A percentile compares a stretch with the other conserved stretches of the same genome.
Evolutionary conservation across 2,113 vertebrate species (phyloP).

Genomic region (Lampris incognitus): DNA sequence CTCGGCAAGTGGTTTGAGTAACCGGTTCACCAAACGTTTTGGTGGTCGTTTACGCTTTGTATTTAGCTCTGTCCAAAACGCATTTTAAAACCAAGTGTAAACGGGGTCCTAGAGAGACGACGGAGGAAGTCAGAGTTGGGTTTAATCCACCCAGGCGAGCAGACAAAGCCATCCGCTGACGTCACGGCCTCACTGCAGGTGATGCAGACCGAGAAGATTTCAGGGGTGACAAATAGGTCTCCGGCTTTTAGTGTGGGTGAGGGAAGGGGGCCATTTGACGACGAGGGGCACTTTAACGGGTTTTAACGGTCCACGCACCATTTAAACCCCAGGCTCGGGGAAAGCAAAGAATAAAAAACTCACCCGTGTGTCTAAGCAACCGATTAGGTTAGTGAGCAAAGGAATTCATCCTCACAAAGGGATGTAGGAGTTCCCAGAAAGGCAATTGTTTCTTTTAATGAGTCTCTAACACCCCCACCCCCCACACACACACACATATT

Average conservation of each 20-base stretch:
- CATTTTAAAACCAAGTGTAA: no score
- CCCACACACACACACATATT: constrained; percentile 17
- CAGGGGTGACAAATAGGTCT: constrained; percentile 43
- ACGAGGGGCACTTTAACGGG: constrained; percentile 35
- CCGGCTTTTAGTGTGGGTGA: constrained; percentile 39
- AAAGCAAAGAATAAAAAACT: not conserved
- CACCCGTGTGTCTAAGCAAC: constrained; percentile 43
- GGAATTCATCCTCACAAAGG: constrained; percentile 38
- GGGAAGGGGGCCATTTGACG: constrained; percentile 17
- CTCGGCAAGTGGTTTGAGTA: no score
- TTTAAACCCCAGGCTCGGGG: constrained; percentile 22
- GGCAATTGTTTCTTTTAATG: constrained; percentile 30
- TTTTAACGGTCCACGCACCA: constrained; percentile 29
- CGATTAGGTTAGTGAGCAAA: constrained; percentile 9
- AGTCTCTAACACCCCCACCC: not conserved
- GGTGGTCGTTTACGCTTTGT: no score
- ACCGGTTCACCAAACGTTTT: no score
- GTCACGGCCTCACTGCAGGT: constrained; percentile 32
- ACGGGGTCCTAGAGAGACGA: not conserved
- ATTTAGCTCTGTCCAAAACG: no score
- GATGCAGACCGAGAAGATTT: constrained; percentile 24
- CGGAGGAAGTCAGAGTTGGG: not conserved
- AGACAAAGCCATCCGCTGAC: constrained; percentile 6
- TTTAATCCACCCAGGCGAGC: constrained; percentile 8
- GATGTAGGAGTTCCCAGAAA: constrained; percentile 28